These are phyloP conservation scores for Campylomormyrus tamandua DNA, from an alignment of 2,113 vertebrate species.

Conservation along the genomic window DNA sequence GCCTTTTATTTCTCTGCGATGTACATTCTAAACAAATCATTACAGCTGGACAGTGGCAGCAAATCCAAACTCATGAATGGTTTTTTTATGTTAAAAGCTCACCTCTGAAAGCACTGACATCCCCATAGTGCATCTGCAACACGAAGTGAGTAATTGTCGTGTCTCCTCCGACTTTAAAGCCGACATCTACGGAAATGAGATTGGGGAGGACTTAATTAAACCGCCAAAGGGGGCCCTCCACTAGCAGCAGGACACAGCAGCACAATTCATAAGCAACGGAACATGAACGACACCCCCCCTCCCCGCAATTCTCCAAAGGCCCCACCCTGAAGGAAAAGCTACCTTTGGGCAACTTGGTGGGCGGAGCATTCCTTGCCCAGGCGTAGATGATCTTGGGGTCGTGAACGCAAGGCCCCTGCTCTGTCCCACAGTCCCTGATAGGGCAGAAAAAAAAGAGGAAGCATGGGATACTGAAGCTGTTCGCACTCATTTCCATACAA, in stretches of 20 bases:
- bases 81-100: constrained; percentile 32
- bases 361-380: constrained; percentile 91
- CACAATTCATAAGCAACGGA: constrained; percentile 24
- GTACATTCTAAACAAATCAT: not conserved
- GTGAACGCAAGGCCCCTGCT: constrained; percentile 73
- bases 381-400: constrained; percentile 87
- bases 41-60: not conserved
- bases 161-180: constrained; percentile 86
- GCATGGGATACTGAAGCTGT: not conserved
- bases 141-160: constrained; percentile 80
- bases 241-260: constrained; percentile 18
- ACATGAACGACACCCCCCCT: not conserved
- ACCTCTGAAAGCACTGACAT: constrained; percentile 81
- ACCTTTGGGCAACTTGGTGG: constrained; percentile 86
- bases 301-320: not conserved
- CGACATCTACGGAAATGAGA: constrained; percentile 69
- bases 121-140: constrained; percentile 93
- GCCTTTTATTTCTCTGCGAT: not conserved
- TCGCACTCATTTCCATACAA: not conserved
- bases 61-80: not conserved
- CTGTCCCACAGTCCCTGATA: constrained; percentile 83
- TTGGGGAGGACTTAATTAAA: constrained; percentile 20
- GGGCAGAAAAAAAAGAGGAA: not conserved
- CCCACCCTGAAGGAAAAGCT: not conserved
- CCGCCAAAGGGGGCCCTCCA: not conserved